phyloP scores from a whole-genome alignment of 1,140 invertebrate species.

The Belonocnema kinseyi region DNA sequence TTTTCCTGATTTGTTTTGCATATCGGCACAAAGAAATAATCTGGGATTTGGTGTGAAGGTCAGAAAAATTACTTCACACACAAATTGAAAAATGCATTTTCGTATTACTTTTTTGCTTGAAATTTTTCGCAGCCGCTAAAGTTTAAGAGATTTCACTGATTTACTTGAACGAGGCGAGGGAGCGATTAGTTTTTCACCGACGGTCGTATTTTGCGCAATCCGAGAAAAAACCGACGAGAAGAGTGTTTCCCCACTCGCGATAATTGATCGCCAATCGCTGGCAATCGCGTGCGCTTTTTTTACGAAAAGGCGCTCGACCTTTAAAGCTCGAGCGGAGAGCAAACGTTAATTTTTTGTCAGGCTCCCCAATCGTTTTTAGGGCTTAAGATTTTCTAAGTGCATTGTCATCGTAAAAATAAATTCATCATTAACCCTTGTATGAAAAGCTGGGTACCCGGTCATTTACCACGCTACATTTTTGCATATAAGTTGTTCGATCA shows the following conservation, averaged over 20 bases:
- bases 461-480: too few species aligned
- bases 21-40: too few species aligned
- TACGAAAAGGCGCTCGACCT: neutral
- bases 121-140: too few species aligned
- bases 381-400: neutral
- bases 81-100: too few species aligned
- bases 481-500: too few species aligned
- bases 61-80: too few species aligned
- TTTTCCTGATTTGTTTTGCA: too few species aligned
- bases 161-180: conserved; percentile 6
- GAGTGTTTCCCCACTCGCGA: conserved; percentile 1
- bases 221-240: neutral
- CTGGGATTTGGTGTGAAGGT: too few species aligned
- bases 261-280: conserved; percentile 22
- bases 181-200: conserved; percentile 15
- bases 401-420: too few species aligned
- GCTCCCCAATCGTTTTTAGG: neutral
- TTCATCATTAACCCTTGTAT: too few species aligned
- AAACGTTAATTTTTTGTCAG: conserved; percentile 5
- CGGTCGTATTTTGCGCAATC: conserved; percentile 1
- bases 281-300: neutral
- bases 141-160: conserved; percentile 18
- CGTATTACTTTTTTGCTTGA: too few species aligned
- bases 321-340: neutral
- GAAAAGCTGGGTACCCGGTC: too few species aligned